Evolutionary conservation across 2,797 vertebrate genomes (phyloP), one percentile per base, ranked within the genome.

Genomic region (Falco novaeseelandiae): DNA sequence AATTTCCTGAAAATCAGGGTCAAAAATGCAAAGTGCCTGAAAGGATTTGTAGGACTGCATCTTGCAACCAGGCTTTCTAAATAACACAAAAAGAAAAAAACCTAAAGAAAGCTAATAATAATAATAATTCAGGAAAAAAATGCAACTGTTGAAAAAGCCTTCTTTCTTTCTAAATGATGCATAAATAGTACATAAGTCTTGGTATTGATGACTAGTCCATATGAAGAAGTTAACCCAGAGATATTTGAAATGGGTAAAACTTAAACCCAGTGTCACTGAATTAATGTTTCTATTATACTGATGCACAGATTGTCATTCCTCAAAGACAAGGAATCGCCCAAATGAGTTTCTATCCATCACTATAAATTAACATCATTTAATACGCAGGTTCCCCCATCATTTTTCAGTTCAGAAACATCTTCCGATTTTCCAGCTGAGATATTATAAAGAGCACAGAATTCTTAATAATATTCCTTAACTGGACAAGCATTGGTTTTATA

Each of bases 191-290:
- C 4, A 2, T 36, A n/a, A 82, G 4, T 59, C 38, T 58, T 4
- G 1, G 38, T 54, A 59, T 10, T 15, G 21, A 55, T 1, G 0
- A 9, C 46, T 46, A 27, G 21, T 76, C 23, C 11, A 10, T 19
- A 17, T 10, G 11, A 76, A 44, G 20, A 86, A n/a, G 71, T 76
- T 21, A 80, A 76, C 15, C 38, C 42, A 76, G 20, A 36, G 20
- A 30, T 52, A 70, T 4, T n/a, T 48, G n/a, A 69, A 82, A 69
- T 7, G 14, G 7, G 6, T 18, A 48, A 82, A 40, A 48, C 15
- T 63, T 69, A 69, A 72, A 59, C 4, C 16, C 34, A 49, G 10
- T 27, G 19, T 16, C 61, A 59, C 0, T 49, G 70, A 78, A 62
- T 26, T 54, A 44, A 70, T 26, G 26, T 23, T 34, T 72, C 29